These are phyloP conservation scores for Callopanchax toddi DNA, from an alignment of 2,113 vertebrate genomes.

Conservation along the genomic window DNA sequence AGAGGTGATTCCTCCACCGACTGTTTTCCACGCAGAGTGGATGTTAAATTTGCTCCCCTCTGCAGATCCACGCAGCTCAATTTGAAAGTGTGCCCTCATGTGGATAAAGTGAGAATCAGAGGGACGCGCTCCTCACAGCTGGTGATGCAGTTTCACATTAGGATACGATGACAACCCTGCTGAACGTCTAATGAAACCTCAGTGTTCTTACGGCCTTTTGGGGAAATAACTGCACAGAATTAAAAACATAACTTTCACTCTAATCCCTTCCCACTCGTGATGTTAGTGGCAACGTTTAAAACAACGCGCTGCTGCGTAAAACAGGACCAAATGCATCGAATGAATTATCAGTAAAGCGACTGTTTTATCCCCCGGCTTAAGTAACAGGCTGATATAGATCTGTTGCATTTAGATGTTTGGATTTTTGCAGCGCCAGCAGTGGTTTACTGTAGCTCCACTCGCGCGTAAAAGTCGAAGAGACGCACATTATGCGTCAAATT, in stretches of 20 bases:
- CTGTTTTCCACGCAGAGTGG: constrained; percentile 20
- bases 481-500: not conserved
- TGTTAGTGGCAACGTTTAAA: not conserved
- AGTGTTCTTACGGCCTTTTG: constrained; percentile 36
- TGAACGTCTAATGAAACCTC: constrained; percentile 66
- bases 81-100: constrained; percentile 75
- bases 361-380: not conserved
- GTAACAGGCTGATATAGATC: constrained; percentile 3
- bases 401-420: not conserved
- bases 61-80: constrained; percentile 28
- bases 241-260: constrained; percentile 7
- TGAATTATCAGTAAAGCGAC: constrained; percentile 24
- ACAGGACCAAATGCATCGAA: constrained; percentile 2
- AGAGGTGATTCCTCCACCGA: constrained; percentile 14
- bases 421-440: not conserved
- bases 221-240: constrained; percentile 10
- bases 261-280: not conserved
- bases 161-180: constrained; percentile 55
- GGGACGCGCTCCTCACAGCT: constrained; percentile 33
- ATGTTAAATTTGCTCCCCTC: constrained; percentile 28
- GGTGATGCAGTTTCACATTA: constrained; percentile 44
- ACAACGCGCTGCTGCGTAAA: constrained; percentile 15
- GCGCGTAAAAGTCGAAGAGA: not conserved
- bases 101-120: constrained; percentile 61
- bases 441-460: not conserved